Conservation (phyloP, 2,888 invertebrate species). For the Bedellia somnulentella region DNA sequence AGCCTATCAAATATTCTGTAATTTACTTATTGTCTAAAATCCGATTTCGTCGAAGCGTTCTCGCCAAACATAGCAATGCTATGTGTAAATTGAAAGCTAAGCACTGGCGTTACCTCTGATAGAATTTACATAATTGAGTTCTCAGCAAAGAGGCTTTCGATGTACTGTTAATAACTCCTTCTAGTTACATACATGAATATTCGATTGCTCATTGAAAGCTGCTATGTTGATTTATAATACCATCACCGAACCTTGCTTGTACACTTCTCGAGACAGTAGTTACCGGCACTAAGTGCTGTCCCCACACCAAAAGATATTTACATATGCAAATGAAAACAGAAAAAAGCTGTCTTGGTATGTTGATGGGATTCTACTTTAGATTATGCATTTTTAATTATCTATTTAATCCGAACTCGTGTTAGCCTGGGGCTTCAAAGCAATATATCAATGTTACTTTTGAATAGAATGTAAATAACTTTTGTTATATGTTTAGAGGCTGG, state of each 20-base stretch:
- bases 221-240: conserved; percentile 19
- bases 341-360: neutral
- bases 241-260: conserved; percentile 2
- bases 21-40: too few species aligned
- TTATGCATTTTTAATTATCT: too few species aligned
- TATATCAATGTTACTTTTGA: too few species aligned
- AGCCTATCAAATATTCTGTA: too few species aligned
- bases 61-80: too few species aligned
- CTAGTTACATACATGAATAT: conserved; percentile 33
- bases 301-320: neutral
- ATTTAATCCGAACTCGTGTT: too few species aligned
- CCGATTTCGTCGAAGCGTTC: too few species aligned
- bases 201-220: conserved; percentile 25
- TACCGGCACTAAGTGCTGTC: neutral
- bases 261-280: conserved; percentile 1
- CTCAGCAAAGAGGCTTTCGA: conserved; percentile 13
- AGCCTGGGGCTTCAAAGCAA: too few species aligned
- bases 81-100: conserved; percentile 2
- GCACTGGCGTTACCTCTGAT: conserved; percentile 2
- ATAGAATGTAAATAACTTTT: too few species aligned
- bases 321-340: neutral
- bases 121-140: conserved; percentile 33
- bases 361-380: too few species aligned
- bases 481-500: too few species aligned
- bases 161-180: conserved; percentile 22